A percentile compares a stretch with the other conserved stretches of the same genome.
Evolutionary conservation across 2,888 invertebrate genomes (phyloP).

Genomic region (Drosophila seclusa): DNA sequence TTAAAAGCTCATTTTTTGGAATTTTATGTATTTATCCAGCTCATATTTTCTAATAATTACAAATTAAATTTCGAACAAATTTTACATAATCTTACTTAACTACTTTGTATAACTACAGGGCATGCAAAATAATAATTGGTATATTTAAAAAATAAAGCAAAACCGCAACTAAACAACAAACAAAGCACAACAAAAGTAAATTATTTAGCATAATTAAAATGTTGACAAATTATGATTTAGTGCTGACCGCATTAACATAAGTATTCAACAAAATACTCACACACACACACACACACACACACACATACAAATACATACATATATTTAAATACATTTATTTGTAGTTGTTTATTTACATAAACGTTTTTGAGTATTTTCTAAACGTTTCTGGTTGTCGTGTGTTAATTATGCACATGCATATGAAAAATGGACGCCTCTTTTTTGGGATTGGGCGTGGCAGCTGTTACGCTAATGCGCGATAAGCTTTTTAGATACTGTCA

Average conservation of each 20-base stretch:
- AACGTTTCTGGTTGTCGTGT: constrained; percentile 27
- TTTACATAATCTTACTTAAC: not conserved
- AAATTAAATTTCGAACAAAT: not conserved
- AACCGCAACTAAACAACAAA: constrained; percentile 32
- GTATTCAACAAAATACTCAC: constrained; percentile 24
- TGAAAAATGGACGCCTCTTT: constrained; percentile 46
- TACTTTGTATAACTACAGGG: constrained; percentile 14
- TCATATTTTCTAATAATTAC: not conserved
- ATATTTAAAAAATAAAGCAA: constrained; percentile 23
- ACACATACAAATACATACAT: constrained; percentile 15
- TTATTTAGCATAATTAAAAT: constrained; percentile 73
- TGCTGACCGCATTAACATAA: constrained; percentile 73
- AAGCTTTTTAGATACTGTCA: constrained; percentile 44
- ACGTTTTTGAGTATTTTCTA: constrained; percentile 27
- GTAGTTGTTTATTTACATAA: constrained; percentile 25
- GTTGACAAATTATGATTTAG: constrained; percentile 82
- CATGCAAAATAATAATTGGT: constrained; percentile 14
- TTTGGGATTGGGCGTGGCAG: constrained; percentile 33
- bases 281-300: constrained; percentile 13
- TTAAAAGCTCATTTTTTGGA: not conserved
- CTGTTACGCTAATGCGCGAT: constrained; percentile 43
- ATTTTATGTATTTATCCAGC: not conserved
- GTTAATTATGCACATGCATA: constrained; percentile 42
- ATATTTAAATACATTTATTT: constrained; percentile 1
- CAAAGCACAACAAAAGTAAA: constrained; percentile 53